These are phyloP conservation scores for Stercorarius parasiticus DNA, from an alignment of 2,113 vertebrate species.

Conservation along the genomic window DNA sequence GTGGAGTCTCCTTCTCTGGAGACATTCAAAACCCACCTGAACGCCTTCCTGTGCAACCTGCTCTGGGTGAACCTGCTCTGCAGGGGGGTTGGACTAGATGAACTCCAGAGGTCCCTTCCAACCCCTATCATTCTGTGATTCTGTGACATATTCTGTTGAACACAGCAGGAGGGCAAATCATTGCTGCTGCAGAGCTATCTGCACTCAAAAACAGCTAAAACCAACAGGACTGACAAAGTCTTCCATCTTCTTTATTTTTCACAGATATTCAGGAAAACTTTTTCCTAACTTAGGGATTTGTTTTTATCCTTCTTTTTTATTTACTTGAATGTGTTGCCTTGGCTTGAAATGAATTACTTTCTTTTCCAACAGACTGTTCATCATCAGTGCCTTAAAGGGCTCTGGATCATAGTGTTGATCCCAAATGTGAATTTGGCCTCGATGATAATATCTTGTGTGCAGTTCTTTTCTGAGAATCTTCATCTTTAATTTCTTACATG, in stretches of 20 bases:
- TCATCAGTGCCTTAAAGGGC: not conserved
- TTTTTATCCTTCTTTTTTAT: not conserved
- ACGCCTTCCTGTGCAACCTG: too few relatives aligned
- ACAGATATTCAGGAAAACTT: not conserved
- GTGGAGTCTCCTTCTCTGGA: too few relatives aligned
- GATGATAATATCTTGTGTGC: not conserved
- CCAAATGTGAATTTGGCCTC: not conserved
- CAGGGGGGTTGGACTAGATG: too few relatives aligned
- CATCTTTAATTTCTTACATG: not conserved
- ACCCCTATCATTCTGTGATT: too few relatives aligned
- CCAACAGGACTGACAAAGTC: not conserved
- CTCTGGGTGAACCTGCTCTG: too few relatives aligned
- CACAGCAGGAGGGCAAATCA: not conserved
- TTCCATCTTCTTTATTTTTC: not conserved
- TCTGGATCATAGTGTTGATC: not conserved
- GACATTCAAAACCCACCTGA: too few relatives aligned
- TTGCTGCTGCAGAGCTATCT: not conserved
- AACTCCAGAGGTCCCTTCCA: too few relatives aligned
- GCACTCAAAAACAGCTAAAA: not conserved
- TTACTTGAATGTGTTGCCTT: not conserved
- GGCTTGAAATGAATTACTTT: not conserved
- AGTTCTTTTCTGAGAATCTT: not conserved
- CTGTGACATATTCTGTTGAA: rapidly evolving
- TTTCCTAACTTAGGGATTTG: not conserved
- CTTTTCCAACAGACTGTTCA: not conserved